Conservation (phyloP, 2,888 invertebrate genomes). For the Drosophila mayaguana region DNA sequence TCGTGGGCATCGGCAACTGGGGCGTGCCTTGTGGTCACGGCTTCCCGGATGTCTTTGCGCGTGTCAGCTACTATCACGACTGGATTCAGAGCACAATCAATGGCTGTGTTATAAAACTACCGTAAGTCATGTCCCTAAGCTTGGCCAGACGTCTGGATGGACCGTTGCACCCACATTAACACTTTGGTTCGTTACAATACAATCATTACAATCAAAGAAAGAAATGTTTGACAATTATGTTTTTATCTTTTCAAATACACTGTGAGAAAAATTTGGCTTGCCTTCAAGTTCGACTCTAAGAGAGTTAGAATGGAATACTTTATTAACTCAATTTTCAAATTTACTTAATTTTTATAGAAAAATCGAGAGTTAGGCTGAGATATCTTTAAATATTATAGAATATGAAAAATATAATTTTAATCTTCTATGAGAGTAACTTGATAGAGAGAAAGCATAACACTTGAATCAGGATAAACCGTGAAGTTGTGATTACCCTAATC, state of each 20-base stretch:
- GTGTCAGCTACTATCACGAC: conserved; percentile 77
- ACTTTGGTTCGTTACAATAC: conserved; percentile 22
- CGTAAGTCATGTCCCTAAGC: conserved; percentile 17
- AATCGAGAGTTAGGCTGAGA: too few species aligned
- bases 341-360: too few species aligned
- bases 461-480: too few species aligned
- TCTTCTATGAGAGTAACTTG: too few species aligned
- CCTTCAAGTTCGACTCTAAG: background rate
- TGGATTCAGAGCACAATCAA: conserved; percentile 81
- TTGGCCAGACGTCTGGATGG: conserved; percentile 55
- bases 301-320: too few species aligned
- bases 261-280: background rate
- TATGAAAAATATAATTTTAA: too few species aligned
- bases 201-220: background rate
- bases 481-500: too few species aligned
- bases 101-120: conserved; percentile 65
- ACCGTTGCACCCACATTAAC: background rate
- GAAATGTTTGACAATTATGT: conserved; percentile 1
- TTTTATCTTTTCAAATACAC: conserved; percentile 1
- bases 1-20: conserved; percentile 84
- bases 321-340: too few species aligned
- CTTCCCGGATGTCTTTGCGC: conserved; percentile 83
- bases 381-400: too few species aligned
- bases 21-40: conserved; percentile 83
- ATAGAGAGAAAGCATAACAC: too few species aligned